Base-by-base conservation (phyloP, 2,113 vertebrate species). In the Petrocephalus microphthalmus region DNA sequence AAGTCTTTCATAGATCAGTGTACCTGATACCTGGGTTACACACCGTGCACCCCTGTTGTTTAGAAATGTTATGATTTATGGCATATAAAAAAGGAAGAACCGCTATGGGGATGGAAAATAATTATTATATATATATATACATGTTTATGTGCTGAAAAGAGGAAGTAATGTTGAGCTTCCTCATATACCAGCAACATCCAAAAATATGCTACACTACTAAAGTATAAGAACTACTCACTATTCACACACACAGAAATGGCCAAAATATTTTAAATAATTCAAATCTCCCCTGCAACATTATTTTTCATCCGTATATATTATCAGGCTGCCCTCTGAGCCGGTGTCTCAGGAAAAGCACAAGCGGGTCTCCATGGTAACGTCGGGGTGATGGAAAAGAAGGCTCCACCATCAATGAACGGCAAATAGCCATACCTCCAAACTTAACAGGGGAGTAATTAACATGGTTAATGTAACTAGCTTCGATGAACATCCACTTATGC, bases 241-340 rank as follows among this genome's bases (percentile, higher is more conserved):
- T 67, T n/a, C 60, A 67, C 60, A 67, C n/a, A 67, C 25, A 67
- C n/a, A 64, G 25, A 67, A 67, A 67, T 67, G 8, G n/a, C 25
- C 8, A 29, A 67, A 67, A 67, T 67, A 67, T 67, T 67, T 67
- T 67, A 25, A 67, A 67, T 67, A 67, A 67, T 67, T 67, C 60
- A 67, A 67, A 67, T 67, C 10, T 67, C 25, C 25, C 60, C 8
- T 67, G 60, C 25, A 67, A 67, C 60, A 5, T 67, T 29, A 67
- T 67, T 67, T 64, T 67, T 67, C 60, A 67, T 67, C 60, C 25
- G 60, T 67, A 67, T 67, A 67, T 67, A 67, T 67, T 67, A 67
- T n/a, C 60, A 25, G 60, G 60, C n/a, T 67, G 60, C n/a, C 60
- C 60, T 67, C n/a, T 67, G 60, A 67, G 60, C 60, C 5, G 1